Conservation (phyloP, 2,113 vertebrate genomes). For the Semnornis frantzii region DNA sequence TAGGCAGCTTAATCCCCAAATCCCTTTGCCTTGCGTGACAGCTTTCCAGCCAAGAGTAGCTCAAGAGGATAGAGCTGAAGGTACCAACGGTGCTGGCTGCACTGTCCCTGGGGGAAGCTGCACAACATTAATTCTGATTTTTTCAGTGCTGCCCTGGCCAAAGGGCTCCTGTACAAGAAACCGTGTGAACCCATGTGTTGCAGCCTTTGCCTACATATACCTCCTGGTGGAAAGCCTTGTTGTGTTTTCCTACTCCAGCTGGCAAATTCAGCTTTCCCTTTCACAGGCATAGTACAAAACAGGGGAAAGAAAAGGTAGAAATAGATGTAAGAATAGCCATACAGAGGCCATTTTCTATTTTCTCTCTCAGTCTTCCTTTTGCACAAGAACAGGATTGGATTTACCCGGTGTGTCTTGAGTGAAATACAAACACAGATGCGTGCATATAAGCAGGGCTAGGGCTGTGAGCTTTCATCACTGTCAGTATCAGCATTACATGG, state of each 20-base stretch:
- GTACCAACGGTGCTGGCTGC: not conserved
- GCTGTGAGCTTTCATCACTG: not conserved
- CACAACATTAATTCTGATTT: not conserved
- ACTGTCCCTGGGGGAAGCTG: not conserved
- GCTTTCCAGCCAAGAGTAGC: not conserved
- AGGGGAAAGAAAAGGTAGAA: not conserved
- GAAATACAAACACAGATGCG: not conserved
- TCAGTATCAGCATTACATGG: not conserved
- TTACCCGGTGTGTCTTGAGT: not conserved
- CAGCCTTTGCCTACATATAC: not conserved
- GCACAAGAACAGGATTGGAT: not conserved
- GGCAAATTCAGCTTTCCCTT: not conserved
- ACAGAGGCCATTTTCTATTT: not conserved
- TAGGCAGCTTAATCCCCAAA: conserved; percentile 34
- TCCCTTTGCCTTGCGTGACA: not conserved
- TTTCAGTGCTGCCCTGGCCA: not conserved
- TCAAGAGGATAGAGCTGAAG: not conserved
- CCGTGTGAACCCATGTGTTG: not conserved
- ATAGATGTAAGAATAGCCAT: not conserved
- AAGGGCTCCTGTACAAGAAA: not conserved
- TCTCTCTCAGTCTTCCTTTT: not conserved
- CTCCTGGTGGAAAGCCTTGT: not conserved
- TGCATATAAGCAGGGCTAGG: not conserved
- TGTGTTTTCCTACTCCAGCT: not conserved
- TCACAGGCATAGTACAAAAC: not conserved